These are phyloP conservation scores for Cynaeus angustus DNA, from an alignment of 2,888 invertebrate species.

Conservation along the genomic window DNA sequence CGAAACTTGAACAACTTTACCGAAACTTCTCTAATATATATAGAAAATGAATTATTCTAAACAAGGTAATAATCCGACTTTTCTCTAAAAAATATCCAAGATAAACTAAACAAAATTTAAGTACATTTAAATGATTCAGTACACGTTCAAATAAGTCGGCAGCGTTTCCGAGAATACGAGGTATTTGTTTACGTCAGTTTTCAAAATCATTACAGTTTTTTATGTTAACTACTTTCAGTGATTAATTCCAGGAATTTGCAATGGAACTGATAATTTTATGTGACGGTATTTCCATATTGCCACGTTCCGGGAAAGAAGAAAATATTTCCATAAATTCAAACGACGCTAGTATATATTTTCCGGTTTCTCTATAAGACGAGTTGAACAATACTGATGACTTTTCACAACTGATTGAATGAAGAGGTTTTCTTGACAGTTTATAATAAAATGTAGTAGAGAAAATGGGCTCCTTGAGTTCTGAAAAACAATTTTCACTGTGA, in stretches of 20 bases:
- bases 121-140: no score
- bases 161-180: no score
- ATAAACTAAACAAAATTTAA: no score
- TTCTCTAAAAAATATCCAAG: constrained; percentile 1
- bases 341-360: constrained; percentile 13
- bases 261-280: constrained; percentile 10
- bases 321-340: constrained; percentile 19
- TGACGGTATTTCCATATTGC: constrained; percentile 23
- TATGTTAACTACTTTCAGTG: constrained; percentile 5
- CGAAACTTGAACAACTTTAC: constrained; percentile 26
- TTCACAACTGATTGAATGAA: constrained; percentile 3
- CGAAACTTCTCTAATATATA: constrained; percentile 34
- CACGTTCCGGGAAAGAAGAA: constrained; percentile 14
- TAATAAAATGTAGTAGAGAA: neutral
- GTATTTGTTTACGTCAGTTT: no score
- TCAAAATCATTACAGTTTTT: no score
- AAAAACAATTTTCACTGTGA: neutral
- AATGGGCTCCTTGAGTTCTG: neutral
- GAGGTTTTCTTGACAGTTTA: neutral
- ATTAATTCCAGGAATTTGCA: constrained; percentile 21
- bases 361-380: neutral
- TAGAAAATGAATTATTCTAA: constrained; percentile 28
- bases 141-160: no score
- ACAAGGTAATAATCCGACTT: constrained; percentile 17
- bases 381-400: constrained; percentile 5